Conservation (phyloP, 2,113 vertebrate species). For the Phalacrocorax brasilianus region DNA sequence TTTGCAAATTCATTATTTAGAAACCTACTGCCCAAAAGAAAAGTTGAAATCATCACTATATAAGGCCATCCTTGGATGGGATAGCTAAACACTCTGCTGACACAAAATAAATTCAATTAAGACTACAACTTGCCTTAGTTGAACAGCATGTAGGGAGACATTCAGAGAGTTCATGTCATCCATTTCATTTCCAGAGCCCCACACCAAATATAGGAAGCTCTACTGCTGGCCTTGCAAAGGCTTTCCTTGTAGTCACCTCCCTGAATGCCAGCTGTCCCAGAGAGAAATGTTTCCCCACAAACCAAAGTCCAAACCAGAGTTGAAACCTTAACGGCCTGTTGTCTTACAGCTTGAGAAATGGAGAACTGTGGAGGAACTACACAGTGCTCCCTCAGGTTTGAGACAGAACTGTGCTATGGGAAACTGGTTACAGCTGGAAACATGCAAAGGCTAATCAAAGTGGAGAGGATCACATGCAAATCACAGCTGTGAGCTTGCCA, state of each 20-base stretch:
- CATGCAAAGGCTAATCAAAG: rapidly evolving
- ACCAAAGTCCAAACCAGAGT: not conserved
- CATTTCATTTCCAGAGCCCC: not conserved
- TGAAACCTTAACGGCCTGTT: not conserved
- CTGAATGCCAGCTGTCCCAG: not conserved
- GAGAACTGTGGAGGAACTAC: not conserved
- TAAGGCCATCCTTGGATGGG: not conserved
- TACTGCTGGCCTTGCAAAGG: not conserved
- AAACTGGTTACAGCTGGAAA: not conserved
- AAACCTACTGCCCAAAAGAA: not conserved
- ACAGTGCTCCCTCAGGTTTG: not conserved
- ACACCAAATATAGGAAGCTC: not conserved
- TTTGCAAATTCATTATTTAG: not conserved
- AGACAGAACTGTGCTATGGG: rapidly evolving
- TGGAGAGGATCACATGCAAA: not conserved
- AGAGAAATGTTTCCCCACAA: not conserved
- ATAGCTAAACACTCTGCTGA: not conserved
- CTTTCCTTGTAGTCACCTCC: not conserved
- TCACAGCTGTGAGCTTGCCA: not conserved
- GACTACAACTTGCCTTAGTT: not conserved
- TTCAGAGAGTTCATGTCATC: not conserved
- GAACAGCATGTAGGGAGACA: not conserved
- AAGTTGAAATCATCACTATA: not conserved
- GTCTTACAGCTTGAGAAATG: not conserved
- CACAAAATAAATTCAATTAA: not conserved